These are phyloP conservation scores for Ficedula albicollis DNA, from an alignment of 2,797 vertebrate species.

Conservation along the genomic window DNA sequence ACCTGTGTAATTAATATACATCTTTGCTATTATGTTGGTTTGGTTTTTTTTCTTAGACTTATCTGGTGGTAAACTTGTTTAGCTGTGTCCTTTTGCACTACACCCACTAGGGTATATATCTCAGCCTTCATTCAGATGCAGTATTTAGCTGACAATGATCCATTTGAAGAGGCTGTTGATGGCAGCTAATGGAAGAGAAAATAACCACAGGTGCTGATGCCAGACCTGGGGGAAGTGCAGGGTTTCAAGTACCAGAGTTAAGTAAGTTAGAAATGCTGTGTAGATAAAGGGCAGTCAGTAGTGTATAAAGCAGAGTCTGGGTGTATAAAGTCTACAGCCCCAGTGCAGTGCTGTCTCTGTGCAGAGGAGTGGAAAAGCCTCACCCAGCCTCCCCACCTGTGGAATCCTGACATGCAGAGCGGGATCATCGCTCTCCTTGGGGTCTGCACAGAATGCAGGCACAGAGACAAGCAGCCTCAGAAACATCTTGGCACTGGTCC, in stretches of 20 bases:
- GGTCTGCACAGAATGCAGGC: neutral
- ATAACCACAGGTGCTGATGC: neutral
- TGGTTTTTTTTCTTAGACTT: neutral
- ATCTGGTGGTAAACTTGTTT: neutral
- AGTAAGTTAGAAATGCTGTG: neutral
- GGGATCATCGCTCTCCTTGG: neutral
- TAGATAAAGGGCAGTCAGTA: neutral
- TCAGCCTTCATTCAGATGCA: neutral
- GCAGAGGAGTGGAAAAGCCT: neutral
- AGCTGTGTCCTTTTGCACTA: neutral
- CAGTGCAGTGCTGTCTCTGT: rapidly evolving
- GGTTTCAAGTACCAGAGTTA: neutral
- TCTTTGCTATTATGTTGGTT: neutral
- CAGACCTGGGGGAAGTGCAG: neutral
- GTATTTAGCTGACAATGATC: neutral
- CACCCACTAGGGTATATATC: neutral
- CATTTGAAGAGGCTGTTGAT: neutral
- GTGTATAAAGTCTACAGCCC: neutral
- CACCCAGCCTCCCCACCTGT: neutral
- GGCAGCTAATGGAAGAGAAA: neutral
- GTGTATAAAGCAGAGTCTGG: neutral
- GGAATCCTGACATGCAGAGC: neutral
- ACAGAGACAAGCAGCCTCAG: neutral
- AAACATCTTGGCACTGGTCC: neutral
- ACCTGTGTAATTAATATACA: neutral